phyloP scores from a whole-genome alignment of 2,113 vertebrate species.

The Alexandromys fortis region DNA sequence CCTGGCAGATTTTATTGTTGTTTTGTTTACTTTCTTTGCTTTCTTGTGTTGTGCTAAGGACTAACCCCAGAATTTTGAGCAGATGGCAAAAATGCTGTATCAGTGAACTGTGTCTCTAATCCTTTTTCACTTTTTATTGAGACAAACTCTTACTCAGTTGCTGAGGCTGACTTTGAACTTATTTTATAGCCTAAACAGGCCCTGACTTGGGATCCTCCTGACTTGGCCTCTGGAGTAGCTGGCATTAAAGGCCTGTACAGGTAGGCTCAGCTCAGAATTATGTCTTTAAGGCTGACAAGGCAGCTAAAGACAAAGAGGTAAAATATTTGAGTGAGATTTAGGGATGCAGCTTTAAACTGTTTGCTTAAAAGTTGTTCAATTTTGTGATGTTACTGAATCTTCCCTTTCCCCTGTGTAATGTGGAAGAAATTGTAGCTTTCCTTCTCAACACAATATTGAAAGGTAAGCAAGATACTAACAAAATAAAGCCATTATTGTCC shows the following conservation, averaged over 20 bases:
- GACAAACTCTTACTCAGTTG: background rate
- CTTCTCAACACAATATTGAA: conserved; percentile 14
- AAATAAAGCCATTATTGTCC: background rate
- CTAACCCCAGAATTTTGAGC: background rate
- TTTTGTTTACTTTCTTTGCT: background rate
- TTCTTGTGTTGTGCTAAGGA: background rate
- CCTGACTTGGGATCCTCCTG: background rate
- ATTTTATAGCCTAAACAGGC: background rate
- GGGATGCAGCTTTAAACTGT: background rate
- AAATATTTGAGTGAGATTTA: conserved; percentile 14
- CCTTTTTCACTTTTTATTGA: background rate
- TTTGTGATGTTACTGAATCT: background rate
- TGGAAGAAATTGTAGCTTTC: background rate
- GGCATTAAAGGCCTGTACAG: background rate
- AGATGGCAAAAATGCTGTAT: background rate
- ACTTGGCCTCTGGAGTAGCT: too few species aligned
- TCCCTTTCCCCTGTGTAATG: background rate
- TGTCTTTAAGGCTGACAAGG: background rate
- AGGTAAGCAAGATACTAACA: background rate
- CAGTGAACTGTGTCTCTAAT: background rate
- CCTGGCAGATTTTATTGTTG: background rate
- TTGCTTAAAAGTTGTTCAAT: background rate
- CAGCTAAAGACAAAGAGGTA: background rate
- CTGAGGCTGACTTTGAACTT: background rate
- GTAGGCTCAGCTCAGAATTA: background rate